A percentile compares a stretch with the other conserved stretches of the same genome.
phyloP scores from a whole-genome alignment of 2,113 vertebrate genomes.

The Todiramphus saurophagus region DNA sequence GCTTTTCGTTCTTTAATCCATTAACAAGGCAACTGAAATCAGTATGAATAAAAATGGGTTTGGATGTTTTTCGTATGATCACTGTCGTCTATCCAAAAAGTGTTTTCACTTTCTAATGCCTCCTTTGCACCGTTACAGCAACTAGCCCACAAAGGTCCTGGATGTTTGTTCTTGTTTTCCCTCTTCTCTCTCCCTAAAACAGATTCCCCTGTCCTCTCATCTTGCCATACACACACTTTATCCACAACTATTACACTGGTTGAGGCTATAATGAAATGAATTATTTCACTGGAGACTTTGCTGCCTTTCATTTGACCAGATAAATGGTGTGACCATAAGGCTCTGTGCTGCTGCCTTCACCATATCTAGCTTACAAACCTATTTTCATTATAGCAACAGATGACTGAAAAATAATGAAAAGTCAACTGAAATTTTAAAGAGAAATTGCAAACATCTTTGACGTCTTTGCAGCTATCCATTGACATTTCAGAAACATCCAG shows the following conservation, averaged over 20 bases:
- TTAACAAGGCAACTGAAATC: not conserved
- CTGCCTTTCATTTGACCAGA: not conserved
- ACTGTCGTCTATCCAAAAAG: not conserved
- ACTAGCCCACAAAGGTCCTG: not conserved
- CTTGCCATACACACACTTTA: not conserved
- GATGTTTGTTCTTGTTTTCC: not conserved
- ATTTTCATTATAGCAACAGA: not conserved
- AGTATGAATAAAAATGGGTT: not conserved
- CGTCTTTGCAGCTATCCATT: not conserved
- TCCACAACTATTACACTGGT: not conserved
- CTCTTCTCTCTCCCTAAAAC: not conserved
- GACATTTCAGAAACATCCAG: not conserved
- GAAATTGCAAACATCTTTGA: not conserved
- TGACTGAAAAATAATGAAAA: not conserved
- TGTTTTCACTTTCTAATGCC: not conserved
- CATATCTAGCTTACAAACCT: not conserved
- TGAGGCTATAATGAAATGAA: not conserved
- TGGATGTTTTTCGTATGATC: not conserved
- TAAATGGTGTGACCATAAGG: not conserved
- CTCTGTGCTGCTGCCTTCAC: not conserved
- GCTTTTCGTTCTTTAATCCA: not conserved
- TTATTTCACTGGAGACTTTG: not conserved
- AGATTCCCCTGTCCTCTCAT: not conserved
- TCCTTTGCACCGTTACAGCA: not conserved
- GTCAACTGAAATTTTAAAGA: not conserved